Conservation (phyloP, 2,113 vertebrate species). For the Leucopternis melanops region DNA sequence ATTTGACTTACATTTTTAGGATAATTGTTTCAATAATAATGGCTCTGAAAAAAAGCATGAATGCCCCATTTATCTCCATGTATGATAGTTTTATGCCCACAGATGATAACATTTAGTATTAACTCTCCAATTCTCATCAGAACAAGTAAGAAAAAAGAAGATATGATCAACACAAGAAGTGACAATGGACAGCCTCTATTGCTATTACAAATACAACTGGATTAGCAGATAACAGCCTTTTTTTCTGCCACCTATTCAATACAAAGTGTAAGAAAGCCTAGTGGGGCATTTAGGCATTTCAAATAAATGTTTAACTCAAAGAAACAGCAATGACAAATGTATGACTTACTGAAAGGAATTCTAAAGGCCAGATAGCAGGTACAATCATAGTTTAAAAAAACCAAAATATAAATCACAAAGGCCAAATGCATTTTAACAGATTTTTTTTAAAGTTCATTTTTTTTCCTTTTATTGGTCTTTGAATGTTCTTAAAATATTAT, state of each 20-base stretch:
- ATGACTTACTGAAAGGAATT: neutral
- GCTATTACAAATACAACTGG: neutral
- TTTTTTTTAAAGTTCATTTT: neutral
- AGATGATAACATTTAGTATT: neutral
- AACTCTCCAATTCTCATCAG: neutral
- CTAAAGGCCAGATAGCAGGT: neutral
- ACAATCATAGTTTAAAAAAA: neutral
- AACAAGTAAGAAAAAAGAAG: neutral
- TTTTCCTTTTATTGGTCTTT: neutral
- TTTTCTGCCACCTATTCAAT: neutral
- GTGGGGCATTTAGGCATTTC: neutral
- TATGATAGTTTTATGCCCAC: neutral
- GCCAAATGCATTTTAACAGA: neutral
- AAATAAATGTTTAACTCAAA: neutral
- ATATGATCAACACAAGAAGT: neutral
- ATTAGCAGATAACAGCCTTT: neutral
- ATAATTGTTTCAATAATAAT: neutral
- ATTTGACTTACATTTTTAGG: neutral
- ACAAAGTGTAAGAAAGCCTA: neutral
- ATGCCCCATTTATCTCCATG: neutral
- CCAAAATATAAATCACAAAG: neutral
- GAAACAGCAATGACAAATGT: neutral
- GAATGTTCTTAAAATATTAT: neutral
- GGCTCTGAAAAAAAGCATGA: neutral
- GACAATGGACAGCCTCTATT: neutral